Conservation (phyloP, 2,113 vertebrate genomes). For the Phoenicopterus ruber region DNA sequence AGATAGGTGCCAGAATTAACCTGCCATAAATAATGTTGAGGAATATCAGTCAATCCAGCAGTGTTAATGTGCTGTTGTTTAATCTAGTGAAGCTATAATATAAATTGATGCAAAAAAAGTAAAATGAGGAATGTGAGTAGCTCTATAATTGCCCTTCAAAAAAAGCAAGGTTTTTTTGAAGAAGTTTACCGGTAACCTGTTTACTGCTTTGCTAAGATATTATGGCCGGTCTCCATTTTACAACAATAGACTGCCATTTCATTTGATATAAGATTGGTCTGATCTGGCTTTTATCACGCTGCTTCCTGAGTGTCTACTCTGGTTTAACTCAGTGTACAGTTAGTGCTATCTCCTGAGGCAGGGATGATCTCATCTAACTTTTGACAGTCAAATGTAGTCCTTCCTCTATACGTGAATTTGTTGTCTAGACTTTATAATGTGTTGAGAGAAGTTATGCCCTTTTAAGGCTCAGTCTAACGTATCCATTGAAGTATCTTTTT, state of each 20-base stretch:
- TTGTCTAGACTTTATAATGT: not conserved
- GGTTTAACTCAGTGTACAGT: not conserved
- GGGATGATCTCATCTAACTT: not conserved
- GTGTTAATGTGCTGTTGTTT: not conserved
- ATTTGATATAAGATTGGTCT: not conserved
- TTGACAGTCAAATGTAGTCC: not conserved
- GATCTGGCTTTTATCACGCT: not conserved
- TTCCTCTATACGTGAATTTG: not conserved
- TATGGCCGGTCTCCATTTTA: not conserved
- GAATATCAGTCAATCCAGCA: not conserved
- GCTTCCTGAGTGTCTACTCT: not conserved
- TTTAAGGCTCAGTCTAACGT: not conserved
- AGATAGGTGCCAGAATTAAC: not conserved
- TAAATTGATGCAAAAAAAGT: not conserved
- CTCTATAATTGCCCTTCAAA: not conserved
- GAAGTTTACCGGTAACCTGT: not conserved
- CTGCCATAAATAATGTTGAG: not conserved
- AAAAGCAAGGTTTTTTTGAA: not conserved
- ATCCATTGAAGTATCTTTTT: not conserved
- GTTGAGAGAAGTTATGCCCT: not conserved
- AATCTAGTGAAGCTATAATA: not conserved
- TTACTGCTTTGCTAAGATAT: not conserved
- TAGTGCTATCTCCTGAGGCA: not conserved
- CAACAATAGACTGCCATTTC: not conserved
- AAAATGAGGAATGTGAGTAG: not conserved